Evolutionary conservation across 1,140 invertebrate genomes (phyloP).

Genomic region (Sweltsa coloradensis): DNA sequence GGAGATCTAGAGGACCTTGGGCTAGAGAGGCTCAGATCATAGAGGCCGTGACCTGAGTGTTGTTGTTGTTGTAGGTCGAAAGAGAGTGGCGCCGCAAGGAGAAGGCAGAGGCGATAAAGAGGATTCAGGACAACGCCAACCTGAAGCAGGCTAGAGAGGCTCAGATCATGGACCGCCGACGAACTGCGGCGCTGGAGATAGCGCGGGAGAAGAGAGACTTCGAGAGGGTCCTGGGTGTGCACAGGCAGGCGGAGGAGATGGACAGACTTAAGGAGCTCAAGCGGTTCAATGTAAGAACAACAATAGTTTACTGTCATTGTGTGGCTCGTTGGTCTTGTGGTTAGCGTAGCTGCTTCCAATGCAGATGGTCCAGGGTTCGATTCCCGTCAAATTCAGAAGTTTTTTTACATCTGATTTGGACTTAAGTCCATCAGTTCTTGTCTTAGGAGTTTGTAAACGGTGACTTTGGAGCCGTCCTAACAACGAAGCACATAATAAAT

Average conservation of each 20-base stretch:
- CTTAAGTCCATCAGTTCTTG: no score
- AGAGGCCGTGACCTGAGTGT: no score
- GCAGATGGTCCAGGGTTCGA: no score
- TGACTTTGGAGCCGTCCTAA: no score
- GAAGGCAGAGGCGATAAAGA: slow-evolving; percentile 22
- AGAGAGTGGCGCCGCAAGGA: slow-evolving; percentile 31
- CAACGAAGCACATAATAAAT: no score
- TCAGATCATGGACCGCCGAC: slow-evolving; percentile 37
- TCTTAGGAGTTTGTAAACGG: no score
- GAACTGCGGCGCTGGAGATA: slow-evolving; percentile 42
- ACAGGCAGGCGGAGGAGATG: slow-evolving; percentile 33
- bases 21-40: slow-evolving; percentile 35
- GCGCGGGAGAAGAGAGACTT: slow-evolving; percentile 45
- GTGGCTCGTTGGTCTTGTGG: no score
- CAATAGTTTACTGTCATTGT: no score
- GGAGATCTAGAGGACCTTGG: slow-evolving; percentile 20
- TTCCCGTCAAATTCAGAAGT: no score
- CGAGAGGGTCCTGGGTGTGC: slow-evolving; percentile 32
- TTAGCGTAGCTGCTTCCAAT: no score
- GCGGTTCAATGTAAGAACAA: slow-evolving; percentile 31
- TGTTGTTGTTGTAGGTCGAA: slow-evolving; percentile 26
- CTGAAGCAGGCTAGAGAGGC: slow-evolving; percentile 30
- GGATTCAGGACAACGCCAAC: slow-evolving; percentile 19
- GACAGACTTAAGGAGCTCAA: slow-evolving; percentile 25
- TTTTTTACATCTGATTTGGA: no score